phyloP scores from a whole-genome alignment of 2,113 vertebrate genomes.

The Microtus montanus region DNA sequence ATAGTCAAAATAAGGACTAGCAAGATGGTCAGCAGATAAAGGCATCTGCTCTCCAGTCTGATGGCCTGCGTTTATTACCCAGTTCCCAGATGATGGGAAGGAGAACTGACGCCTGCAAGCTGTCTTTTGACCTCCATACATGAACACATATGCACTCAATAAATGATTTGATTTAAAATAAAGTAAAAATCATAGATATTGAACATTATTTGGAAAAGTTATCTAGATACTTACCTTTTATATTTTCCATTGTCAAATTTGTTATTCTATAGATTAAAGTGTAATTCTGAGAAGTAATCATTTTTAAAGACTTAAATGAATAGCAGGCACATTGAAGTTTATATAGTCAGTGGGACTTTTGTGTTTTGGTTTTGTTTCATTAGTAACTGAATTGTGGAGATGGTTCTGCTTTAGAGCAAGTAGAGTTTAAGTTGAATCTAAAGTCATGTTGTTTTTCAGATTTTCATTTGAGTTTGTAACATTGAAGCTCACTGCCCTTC shows the following conservation, averaged over 20 bases:
- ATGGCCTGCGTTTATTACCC: not conserved
- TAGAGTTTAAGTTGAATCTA: not conserved
- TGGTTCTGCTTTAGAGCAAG: not conserved
- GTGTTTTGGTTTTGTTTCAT: not conserved
- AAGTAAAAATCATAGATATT: not conserved
- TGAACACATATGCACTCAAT: not conserved
- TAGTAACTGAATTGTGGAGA: not conserved
- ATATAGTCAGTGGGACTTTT: not conserved
- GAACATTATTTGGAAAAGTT: not conserved
- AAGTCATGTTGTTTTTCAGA: not conserved
- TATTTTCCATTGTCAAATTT: not conserved
- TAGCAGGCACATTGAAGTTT: not conserved
- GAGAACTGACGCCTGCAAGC: not conserved
- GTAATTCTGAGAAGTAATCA: not conserved
- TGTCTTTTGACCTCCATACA: not conserved
- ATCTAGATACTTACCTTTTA: not conserved
- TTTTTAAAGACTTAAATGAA: conserved; percentile 11
- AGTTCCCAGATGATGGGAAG: not conserved
- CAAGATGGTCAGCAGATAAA: not conserved
- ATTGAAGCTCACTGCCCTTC: not conserved
- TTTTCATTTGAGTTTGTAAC: not conserved
- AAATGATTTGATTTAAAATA: not conserved
- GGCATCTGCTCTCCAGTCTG: not conserved
- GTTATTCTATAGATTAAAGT: not conserved
- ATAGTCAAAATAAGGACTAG: not conserved